Percentiles rank a stretch among this genome's conserved stretches.
These are phyloP conservation scores for Leguminivora glycinivorella DNA, from an alignment of 1,140 invertebrate species.

Conservation along the genomic window DNA sequence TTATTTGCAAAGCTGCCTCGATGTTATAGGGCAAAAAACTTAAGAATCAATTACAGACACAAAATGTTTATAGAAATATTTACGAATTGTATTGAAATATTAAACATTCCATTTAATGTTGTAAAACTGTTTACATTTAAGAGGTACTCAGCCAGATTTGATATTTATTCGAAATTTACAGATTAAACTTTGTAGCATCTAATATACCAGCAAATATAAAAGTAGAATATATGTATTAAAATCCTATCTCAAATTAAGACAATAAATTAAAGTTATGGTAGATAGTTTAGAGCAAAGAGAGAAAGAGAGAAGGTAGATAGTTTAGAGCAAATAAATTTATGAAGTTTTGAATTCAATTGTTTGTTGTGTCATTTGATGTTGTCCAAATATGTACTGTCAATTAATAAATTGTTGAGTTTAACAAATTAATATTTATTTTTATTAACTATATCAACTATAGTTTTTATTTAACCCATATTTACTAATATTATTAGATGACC, in stretches of 20 bases:
- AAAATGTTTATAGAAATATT: neutral
- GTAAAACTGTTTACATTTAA: conserved; percentile 13
- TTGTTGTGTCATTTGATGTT: conserved; percentile 32
- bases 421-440: conserved; percentile 13
- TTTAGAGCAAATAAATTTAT: conserved; percentile 24
- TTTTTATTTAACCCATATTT: neutral
- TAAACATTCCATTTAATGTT: conserved; percentile 33
- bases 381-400: conserved; percentile 40
- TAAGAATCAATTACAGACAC: neutral
- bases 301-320: too few relatives aligned
- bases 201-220: neutral
- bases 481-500: too few relatives aligned
- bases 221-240: neutral
- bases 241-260: conserved; percentile 35
- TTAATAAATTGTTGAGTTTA: conserved; percentile 49
- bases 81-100: conserved; percentile 23
- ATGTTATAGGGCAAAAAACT: neutral
- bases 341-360: neutral
- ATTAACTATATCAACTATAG: neutral
- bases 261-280: conserved; percentile 41
- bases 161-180: conserved; percentile 10
- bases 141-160: neutral
- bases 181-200: neutral
- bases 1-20: neutral
- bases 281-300: conserved; percentile 25